These are phyloP conservation scores for Natrix natrix DNA, from an alignment of 2,797 vertebrate species.

Conservation along the genomic window DNA sequence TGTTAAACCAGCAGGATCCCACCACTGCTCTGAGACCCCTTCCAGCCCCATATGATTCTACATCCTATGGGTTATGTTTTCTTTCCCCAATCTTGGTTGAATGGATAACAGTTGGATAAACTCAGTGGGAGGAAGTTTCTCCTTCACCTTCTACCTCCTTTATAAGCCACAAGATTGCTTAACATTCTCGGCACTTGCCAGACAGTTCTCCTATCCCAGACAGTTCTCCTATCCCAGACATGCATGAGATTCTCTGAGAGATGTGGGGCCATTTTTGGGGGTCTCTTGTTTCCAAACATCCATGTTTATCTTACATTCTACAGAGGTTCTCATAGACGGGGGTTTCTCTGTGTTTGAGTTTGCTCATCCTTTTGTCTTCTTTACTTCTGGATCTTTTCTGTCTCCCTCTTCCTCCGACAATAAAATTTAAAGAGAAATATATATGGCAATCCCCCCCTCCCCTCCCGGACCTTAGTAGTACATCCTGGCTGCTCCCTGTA, in stretches of 20 bases:
- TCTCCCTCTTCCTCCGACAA: not conserved
- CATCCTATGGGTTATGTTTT: not conserved
- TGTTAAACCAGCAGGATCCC: too few relatives aligned
- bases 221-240: too few relatives aligned
- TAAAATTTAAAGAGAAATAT: conserved; percentile 26
- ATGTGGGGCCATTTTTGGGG: too few relatives aligned
- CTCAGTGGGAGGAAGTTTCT: not conserved
- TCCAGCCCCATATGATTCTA: not conserved
- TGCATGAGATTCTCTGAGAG: not conserved
- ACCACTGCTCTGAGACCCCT: too few relatives aligned
- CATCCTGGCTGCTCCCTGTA: conserved; percentile 26
- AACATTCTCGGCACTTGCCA: not conserved
- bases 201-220: not conserved
- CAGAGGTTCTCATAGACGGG: not conserved
- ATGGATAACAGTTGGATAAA: not conserved
- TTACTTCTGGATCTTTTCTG: not conserved
- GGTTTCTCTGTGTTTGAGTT: not conserved
- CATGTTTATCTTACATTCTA: not conserved
- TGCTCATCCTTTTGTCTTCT: not conserved
- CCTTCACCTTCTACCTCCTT: not conserved
- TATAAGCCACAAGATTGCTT: not conserved
- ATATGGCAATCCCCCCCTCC: not conserved
- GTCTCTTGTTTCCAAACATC: not conserved
- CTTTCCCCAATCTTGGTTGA: not conserved
- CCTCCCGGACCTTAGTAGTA: conserved; percentile 31